Conservation (phyloP, 2,888 invertebrate genomes). For the Phasia obesa region DNA sequence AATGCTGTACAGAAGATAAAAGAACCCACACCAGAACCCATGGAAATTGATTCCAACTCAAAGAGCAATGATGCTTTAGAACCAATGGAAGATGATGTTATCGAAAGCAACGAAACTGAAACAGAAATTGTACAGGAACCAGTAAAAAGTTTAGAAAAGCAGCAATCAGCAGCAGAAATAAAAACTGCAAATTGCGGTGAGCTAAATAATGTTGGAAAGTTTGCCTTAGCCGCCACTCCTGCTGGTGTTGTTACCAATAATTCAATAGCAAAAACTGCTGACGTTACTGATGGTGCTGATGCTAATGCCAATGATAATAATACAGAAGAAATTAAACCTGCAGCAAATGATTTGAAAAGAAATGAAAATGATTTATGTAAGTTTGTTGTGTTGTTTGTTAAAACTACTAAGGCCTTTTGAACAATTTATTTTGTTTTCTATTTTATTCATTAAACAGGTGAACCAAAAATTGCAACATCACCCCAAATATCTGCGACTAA, state of each 20-base stretch:
- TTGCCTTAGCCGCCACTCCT: constrained; percentile 30
- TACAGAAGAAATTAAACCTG: constrained; percentile 69
- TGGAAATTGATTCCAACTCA: constrained; percentile 79
- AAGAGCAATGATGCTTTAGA: constrained; percentile 69
- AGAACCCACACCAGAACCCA: constrained; percentile 78
- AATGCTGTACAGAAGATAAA: constrained; percentile 57
- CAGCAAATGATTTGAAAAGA: constrained; percentile 72
- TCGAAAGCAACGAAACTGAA: constrained; percentile 43
- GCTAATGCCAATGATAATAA: constrained; percentile 68
- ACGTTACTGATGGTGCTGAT: constrained; percentile 30
- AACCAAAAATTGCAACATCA: constrained; percentile 80
- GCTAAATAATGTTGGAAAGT: constrained; percentile 53
- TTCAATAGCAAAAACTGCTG: constrained; percentile 39
- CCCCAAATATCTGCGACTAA: constrained; percentile 74
- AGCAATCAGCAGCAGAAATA: constrained; percentile 63
- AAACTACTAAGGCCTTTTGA: not conserved
- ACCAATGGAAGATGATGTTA: constrained; percentile 57
- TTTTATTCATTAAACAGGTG: constrained; percentile 75
- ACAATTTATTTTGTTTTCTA: not conserved
- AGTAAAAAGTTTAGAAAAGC: not conserved
- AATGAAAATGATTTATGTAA: constrained; percentile 77
- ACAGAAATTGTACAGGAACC: constrained; percentile 20
- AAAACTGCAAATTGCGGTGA: constrained; percentile 59
- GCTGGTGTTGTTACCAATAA: constrained; percentile 34
- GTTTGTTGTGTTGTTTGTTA: constrained; percentile 43